These are phyloP conservation scores for Cecidostiba fungosa DNA, from an alignment of 2,888 invertebrate genomes.

Conservation along the genomic window DNA sequence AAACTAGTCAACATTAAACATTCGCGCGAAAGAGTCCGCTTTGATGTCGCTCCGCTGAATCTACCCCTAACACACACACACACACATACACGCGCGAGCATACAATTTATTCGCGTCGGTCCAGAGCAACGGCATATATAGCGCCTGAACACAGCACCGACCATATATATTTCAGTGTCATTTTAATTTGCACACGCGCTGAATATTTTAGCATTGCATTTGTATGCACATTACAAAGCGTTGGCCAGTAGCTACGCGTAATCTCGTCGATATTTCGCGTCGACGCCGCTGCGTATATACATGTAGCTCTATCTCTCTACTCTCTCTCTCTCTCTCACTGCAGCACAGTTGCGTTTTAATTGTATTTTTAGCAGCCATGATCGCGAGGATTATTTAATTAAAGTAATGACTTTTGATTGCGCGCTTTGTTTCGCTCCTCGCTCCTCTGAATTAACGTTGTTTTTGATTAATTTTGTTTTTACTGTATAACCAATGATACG, in stretches of 20 bases:
- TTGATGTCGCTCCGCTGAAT: constrained; percentile 1
- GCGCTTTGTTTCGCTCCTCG: background rate
- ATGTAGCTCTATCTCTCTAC: background rate
- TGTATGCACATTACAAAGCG: constrained; percentile 77
- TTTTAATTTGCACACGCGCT: constrained; percentile 78
- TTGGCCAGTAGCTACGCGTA: constrained; percentile 72
- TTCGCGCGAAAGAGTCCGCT: background rate
- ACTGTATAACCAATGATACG: background rate
- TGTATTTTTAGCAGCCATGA: background rate
- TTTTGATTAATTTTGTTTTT: background rate
- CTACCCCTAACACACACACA: background rate
- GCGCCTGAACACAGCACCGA: constrained; percentile 56
- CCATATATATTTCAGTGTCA: constrained; percentile 78
- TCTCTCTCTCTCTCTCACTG: background rate
- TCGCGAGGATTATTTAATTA: constrained; percentile 19
- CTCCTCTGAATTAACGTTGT: background rate
- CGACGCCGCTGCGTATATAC: background rate
- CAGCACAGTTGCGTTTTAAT: background rate
- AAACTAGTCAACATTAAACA: background rate
- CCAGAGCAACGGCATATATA: constrained; percentile 55
- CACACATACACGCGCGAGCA: constrained; percentile 28
- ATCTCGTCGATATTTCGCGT: constrained; percentile 79
- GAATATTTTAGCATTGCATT: constrained; percentile 79
- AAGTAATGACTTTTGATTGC: constrained; percentile 32
- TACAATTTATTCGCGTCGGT: constrained; percentile 72